These are phyloP conservation scores for Pocillopora meandrina DNA, from an alignment of 92 coral and sea anemone genomes.

Conservation along the genomic window DNA sequence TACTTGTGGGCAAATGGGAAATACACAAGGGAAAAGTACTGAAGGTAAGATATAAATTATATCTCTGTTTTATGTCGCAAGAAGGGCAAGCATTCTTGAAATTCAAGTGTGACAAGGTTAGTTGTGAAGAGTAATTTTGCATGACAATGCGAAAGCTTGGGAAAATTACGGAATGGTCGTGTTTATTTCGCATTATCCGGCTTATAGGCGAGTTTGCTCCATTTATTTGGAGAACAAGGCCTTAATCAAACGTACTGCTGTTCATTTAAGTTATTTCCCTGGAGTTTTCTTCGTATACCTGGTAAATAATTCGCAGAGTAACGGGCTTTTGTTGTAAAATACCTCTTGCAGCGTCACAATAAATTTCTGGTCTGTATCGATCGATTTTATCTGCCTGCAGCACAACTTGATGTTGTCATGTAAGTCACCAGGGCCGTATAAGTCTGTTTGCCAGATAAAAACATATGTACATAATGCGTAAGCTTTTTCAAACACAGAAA, in stretches of 20 bases:
- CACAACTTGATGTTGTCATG: neutral
- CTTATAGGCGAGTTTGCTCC: neutral
- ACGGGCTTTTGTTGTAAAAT: slow-evolving; percentile 32
- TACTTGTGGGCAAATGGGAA: slow-evolving; percentile 49
- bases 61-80: slow-evolving; percentile 20
- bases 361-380: slow-evolving; percentile 18
- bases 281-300: neutral
- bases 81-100: slow-evolving; percentile 29
- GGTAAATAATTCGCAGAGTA: neutral
- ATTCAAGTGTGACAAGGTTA: slow-evolving; percentile 48
- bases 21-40: slow-evolving; percentile 59
- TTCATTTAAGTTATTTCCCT: neutral
- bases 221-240: slow-evolving; percentile 8
- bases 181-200: neutral
- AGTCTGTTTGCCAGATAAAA: slow-evolving; percentile 14
- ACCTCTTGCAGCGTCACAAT: slow-evolving; percentile 23
- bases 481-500: slow-evolving; percentile 19
- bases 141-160: slow-evolving; percentile 28
- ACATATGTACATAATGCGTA: slow-evolving; percentile 33
- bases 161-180: slow-evolving; percentile 5
- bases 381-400: neutral
- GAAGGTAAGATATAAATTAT: slow-evolving; percentile 53
- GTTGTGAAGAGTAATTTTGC: slow-evolving; percentile 41
- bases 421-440: neutral
- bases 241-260: neutral